These are phyloP conservation scores for Sinocyclocheilus grahami DNA, from an alignment of 2,113 vertebrate species.

Conservation along the genomic window DNA sequence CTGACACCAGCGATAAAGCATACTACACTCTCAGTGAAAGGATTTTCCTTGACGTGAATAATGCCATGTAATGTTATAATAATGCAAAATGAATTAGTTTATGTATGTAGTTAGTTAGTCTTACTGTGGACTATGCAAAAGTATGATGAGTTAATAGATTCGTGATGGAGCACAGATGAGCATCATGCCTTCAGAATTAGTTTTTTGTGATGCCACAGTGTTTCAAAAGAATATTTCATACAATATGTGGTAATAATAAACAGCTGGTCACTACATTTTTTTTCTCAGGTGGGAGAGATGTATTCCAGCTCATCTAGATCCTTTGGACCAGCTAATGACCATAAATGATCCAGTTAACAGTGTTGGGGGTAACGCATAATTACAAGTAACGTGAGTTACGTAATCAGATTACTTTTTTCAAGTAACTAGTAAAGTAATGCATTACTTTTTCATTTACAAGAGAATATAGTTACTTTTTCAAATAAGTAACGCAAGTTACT, in stretches of 20 bases:
- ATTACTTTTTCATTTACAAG: too few species aligned
- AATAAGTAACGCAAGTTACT: too few species aligned
- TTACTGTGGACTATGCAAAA: not conserved
- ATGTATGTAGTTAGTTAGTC: not conserved
- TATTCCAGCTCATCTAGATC: not conserved
- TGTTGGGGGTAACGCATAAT: too few species aligned
- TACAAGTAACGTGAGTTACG: too few species aligned
- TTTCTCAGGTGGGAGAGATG: too few species aligned
- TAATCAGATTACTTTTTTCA: too few species aligned
- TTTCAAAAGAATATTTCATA: not conserved
- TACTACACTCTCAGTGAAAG: not conserved
- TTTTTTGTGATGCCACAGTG: not conserved
- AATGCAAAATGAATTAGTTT: not conserved
- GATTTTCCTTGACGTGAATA: not conserved
- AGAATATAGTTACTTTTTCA: too few species aligned
- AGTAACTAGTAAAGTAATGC: too few species aligned
- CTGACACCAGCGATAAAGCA: not conserved
- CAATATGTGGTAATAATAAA: not conserved
- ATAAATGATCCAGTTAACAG: not conserved
- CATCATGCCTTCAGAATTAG: not conserved
- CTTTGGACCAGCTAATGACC: not conserved
- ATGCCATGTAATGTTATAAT: not conserved
- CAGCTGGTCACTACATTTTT: too few species aligned
- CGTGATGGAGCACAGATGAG: not conserved
- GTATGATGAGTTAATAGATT: not conserved